Percentiles rank a stretch among this genome's conserved stretches.
These are phyloP conservation scores for Bryconaethiops microstoma DNA, from an alignment of 2,797 vertebrate species.

Conservation along the genomic window DNA sequence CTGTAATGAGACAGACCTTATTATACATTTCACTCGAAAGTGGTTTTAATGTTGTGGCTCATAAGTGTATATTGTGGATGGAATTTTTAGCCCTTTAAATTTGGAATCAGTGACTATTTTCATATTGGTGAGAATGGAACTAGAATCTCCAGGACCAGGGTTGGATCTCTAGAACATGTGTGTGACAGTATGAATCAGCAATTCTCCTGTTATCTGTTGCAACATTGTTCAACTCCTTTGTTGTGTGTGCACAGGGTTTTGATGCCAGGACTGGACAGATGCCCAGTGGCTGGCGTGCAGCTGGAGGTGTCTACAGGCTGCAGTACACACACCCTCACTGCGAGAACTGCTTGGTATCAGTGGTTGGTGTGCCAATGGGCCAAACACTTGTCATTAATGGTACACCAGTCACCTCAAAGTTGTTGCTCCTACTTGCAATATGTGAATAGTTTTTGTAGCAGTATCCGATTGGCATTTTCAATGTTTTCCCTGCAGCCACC, in stretches of 20 bases:
- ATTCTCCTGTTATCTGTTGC: no score
- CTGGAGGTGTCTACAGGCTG: constrained; percentile 82
- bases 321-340: constrained; percentile 88
- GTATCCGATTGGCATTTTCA: neutral
- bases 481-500: constrained; percentile 72
- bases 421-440: no score
- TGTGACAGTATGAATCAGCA: neutral
- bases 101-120: no score
- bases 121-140: no score
- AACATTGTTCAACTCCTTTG: neutral
- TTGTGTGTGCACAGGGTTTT: constrained; percentile 69
- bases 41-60: no score
- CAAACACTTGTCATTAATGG: constrained; percentile 84
- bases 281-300: constrained; percentile 85
- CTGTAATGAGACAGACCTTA: no score
- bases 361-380: constrained; percentile 86
- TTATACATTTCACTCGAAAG: no score
- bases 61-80: no score
- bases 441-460: neutral
- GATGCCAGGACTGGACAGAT: constrained; percentile 78
- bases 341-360: constrained; percentile 76
- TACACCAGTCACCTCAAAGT: constrained; percentile 60
- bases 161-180: neutral
- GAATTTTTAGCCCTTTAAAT: no score
- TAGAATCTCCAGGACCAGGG: no score